Percentiles rank a stretch among this genome's conserved stretches.
phyloP scores from a whole-genome alignment of 2,888 invertebrate genomes.

The Brachyptera putata region DNA sequence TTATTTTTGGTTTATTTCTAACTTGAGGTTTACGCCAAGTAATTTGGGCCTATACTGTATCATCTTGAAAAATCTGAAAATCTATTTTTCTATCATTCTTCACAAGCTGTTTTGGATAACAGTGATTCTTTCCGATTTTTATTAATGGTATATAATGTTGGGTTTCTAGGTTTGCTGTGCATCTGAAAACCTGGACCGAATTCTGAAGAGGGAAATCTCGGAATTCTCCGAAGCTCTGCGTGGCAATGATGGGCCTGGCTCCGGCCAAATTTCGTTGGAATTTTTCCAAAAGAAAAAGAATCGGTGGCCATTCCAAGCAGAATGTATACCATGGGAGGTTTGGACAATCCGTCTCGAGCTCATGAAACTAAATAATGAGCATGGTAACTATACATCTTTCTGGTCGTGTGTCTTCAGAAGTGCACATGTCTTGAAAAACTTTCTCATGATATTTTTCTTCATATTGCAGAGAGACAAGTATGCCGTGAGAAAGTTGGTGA shows the following conservation, averaged over 20 bases:
- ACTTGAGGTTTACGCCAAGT: no score
- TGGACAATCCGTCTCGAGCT: constrained; percentile 94
- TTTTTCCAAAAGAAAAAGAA: constrained; percentile 90
- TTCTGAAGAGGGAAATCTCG: constrained; percentile 69
- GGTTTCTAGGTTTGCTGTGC: constrained; percentile 79
- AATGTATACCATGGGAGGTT: constrained; percentile 96
- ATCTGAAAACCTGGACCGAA: constrained; percentile 69
- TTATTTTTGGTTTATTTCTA: no score
- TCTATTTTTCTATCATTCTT: no score
- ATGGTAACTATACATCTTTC: no score
- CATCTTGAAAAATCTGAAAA: no score
- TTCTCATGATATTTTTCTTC: no score
- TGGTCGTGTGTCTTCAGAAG: no score
- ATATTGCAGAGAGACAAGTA: constrained; percentile 71
- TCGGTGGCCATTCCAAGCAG: constrained; percentile 85
- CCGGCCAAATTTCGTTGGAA: constrained; percentile 86
- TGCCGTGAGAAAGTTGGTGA: constrained; percentile 86
- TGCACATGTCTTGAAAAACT: no score
- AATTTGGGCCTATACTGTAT: no score
- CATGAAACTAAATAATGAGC: constrained; percentile 78
- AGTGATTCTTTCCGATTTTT: no score
- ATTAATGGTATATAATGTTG: no score
- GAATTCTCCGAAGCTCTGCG: constrained; percentile 74
- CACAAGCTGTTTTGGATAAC: no score
- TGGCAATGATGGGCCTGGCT: constrained; percentile 61